Evolutionary conservation across 2,797 vertebrate genomes (phyloP), one percentile per base, ranked within the genome.

Genomic region (Eulemur albifrons): DNA sequence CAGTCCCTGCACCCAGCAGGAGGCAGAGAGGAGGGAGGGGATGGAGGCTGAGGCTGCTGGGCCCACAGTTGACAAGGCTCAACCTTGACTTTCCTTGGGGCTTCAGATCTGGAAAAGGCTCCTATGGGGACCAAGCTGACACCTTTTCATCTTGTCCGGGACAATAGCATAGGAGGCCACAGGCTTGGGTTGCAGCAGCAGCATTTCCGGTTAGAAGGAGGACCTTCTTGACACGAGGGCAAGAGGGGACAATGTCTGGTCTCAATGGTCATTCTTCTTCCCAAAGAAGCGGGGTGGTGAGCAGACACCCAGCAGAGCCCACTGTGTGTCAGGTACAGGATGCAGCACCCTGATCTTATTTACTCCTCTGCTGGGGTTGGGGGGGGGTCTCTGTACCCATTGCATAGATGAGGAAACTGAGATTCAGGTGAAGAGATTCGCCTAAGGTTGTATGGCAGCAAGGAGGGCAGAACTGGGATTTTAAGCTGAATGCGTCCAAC

Each of bases 31-130:
- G 59, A 61, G 88, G n/a, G 38, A 69, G 17, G 10, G 3, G 35
- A 27, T n/a, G 30, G 50, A 45, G 27, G 30, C 32, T 63, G 17
- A 8, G 40, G 43, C 45, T 27, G 9, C 61, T 30, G 32, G 21
- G 21, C 13, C 15, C 32, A 35, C 35, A 7, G 52, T 3, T 43
- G 32, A 32, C 2, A 12, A 67, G 91, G 70, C 40, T 75, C 90
- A 52, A 52, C 30, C 38, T 87, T 69, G 76, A 79, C 18, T 91
- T 52, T 65, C 77, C 86, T 40, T 72, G 61, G 57, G 61, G 15
- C 27, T 45, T 30, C 17, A 21, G 59, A 43, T 69, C 65, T 59
- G 83, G 48, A 90, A 52, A 63, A 59, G 63, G 11, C 15, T 72
- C 67, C 63, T 32, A 1, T 0, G 0, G 69, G 45, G 69, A 76